Evolutionary conservation across 2,888 invertebrate species (phyloP).

Genomic region (Panopea generosa): DNA sequence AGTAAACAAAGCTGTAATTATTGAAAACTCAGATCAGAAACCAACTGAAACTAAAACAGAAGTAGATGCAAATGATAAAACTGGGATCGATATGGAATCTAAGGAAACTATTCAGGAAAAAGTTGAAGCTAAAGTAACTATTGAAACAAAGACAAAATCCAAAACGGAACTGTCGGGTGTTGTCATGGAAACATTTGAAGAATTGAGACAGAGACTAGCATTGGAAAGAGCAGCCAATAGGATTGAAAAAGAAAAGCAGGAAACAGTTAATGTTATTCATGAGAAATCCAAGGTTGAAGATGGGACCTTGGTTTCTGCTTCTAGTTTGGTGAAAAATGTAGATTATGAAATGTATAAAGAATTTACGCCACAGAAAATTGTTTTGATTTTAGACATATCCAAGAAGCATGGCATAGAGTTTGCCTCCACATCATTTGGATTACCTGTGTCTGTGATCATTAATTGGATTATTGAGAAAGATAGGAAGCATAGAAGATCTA

Average conservation of each 20-base stretch:
- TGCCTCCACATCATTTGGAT: slow-evolving; percentile 61
- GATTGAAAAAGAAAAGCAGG: slow-evolving; percentile 25
- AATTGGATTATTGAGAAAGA: slow-evolving; percentile 65
- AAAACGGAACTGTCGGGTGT: slow-evolving; percentile 23
- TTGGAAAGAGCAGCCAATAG: slow-evolving; percentile 41
- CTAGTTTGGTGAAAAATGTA: background rate
- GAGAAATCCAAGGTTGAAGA: background rate
- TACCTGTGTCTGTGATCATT: slow-evolving; percentile 52
- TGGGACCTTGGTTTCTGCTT: background rate
- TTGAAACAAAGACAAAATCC: slow-evolving; percentile 38
- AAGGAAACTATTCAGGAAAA: no score
- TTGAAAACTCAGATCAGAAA: background rate
- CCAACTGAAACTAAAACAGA: background rate
- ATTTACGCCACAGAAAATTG: slow-evolving; percentile 56
- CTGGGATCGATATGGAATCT: background rate
- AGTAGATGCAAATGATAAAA: background rate
- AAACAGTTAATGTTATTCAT: background rate
- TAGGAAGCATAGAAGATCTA: slow-evolving; percentile 50
- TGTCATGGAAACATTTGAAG: slow-evolving; percentile 53
- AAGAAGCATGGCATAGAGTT: slow-evolving; percentile 62
- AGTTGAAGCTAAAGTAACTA: background rate
- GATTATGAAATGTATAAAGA: slow-evolving; percentile 56
- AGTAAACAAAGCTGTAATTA: no score
- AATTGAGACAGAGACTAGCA: slow-evolving; percentile 44
- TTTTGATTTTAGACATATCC: slow-evolving; percentile 57